phyloP scores from a whole-genome alignment of 2,797 vertebrate genomes.

The Synaphobranchus kaupii region DNA sequence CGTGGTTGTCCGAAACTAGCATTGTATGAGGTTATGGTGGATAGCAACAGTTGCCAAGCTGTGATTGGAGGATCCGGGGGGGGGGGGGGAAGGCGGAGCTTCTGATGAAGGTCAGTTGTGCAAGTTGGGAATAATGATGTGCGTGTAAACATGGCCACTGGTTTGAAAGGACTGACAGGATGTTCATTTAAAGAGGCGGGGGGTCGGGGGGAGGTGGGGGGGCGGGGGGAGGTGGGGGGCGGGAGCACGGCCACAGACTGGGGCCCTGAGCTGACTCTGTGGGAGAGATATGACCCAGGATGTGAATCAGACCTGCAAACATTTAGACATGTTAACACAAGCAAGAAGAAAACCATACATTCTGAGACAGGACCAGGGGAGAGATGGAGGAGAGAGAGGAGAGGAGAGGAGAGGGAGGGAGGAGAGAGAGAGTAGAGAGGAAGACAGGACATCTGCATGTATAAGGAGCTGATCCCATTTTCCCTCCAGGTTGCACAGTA shows the following conservation, averaged over 20 bases:
- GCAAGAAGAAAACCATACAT: neutral
- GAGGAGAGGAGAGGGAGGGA: too few species aligned
- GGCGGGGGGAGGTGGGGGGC: neutral
- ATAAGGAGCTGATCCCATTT: slow-evolving; percentile 20
- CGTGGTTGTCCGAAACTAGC: too few species aligned
- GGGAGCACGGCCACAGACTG: neutral
- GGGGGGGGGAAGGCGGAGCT: too few species aligned
- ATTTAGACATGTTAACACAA: neutral
- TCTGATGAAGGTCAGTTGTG: too few species aligned
- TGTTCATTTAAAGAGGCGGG: neutral
- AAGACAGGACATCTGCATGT: too few species aligned
- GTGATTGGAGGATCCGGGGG: too few species aligned
- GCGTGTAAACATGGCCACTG: too few species aligned
- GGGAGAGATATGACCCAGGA: neutral
- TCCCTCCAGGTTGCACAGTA: too few species aligned
- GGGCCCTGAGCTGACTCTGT: neutral
- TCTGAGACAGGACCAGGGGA: neutral
- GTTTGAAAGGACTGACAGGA: neutral
- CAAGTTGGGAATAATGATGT: too few species aligned
- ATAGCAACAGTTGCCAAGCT: too few species aligned
- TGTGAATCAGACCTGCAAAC: slow-evolving; percentile 22
- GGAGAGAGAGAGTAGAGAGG: neutral
- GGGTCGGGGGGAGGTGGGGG: too few species aligned
- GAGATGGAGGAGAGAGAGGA: neutral
- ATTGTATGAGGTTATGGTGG: too few species aligned